These are phyloP conservation scores for Orchesellides sinensis DNA, from an alignment of 2,888 invertebrate species.

Conservation along the genomic window DNA sequence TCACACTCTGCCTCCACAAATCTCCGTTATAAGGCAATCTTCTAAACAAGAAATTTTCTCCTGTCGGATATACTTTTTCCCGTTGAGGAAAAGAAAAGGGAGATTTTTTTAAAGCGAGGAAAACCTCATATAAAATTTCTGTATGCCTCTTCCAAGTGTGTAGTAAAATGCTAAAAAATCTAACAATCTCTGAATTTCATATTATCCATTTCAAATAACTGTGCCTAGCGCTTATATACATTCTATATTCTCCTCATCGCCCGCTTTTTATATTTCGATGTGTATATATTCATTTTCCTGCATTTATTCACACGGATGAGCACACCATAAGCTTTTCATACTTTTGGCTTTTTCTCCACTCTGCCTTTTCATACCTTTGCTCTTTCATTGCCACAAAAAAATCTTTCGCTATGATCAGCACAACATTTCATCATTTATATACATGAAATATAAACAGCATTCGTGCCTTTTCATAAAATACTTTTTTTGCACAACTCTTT, in stretches of 20 bases:
- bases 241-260: no score
- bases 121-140: conserved; percentile 54
- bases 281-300: conserved; percentile 27
- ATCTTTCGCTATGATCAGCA: neutral
- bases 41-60: conserved; percentile 71
- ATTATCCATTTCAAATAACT: conserved; percentile 6
- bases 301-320: conserved; percentile 59
- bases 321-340: conserved; percentile 39
- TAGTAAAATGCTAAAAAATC: conserved; percentile 32
- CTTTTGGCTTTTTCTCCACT: conserved; percentile 32
- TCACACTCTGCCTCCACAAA: conserved; percentile 74
- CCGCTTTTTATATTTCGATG: neutral
- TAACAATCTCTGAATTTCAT: conserved; percentile 35
- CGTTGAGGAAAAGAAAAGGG: conserved; percentile 17
- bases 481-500: neutral
- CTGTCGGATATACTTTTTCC: conserved; percentile 10
- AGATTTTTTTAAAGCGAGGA: neutral
- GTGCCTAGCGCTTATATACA: neutral
- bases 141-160: conserved; percentile 2
- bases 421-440: neutral
- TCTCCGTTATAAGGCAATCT: conserved; percentile 75
- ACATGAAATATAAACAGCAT: neutral
- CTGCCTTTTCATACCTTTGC: conserved; percentile 14
- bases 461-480: neutral
- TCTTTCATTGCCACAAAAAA: neutral